phyloP scores from a whole-genome alignment of 2,113 vertebrate species.

The Takifugu bimaculatus region DNA sequence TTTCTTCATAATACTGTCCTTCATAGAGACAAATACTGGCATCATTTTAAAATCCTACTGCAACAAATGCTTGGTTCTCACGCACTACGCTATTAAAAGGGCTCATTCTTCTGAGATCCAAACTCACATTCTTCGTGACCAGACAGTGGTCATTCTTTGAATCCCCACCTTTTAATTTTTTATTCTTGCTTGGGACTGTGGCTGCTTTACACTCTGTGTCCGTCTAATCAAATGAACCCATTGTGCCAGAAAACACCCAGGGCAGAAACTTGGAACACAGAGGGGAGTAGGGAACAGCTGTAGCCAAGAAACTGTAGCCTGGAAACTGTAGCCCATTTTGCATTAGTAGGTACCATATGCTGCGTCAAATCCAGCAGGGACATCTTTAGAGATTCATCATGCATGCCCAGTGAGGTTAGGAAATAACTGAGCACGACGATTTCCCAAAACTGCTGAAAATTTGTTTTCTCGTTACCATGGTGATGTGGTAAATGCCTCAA shows the following conservation, averaged over 20 bases:
- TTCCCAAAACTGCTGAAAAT: conserved; percentile 41
- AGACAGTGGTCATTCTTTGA: conserved; percentile 53
- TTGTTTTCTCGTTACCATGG: conserved; percentile 51
- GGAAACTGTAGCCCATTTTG: conserved; percentile 29
- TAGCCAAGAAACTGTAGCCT: conserved; percentile 18
- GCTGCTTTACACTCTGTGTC: conserved; percentile 42
- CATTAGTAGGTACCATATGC: conserved; percentile 58
- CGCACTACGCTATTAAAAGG: conserved; percentile 39
- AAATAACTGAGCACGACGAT: conserved; percentile 26
- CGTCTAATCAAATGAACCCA: conserved; percentile 56
- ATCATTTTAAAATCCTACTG: conserved; percentile 17
- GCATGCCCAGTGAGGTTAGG: conserved; percentile 11
- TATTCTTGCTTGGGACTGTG: conserved; percentile 46
- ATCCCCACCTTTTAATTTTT: conserved; percentile 47
- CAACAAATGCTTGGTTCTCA: conserved; percentile 20
- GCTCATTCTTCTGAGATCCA: conserved; percentile 39
- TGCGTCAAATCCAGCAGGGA: conserved; percentile 48
- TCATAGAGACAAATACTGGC: background rate
- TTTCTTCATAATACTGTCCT: too few relatives aligned
- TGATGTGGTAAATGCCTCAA: conserved; percentile 31
- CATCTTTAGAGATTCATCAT: conserved; percentile 12
- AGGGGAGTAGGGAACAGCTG: conserved; percentile 22
- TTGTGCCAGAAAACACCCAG: conserved; percentile 58
- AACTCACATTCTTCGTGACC: conserved; percentile 47
- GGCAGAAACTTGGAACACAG: conserved; percentile 28